Percentiles rank a stretch among this genome's conserved stretches.
Conservation (phyloP, 1,140 invertebrate species). For the Drosophila murphyi region DNA sequence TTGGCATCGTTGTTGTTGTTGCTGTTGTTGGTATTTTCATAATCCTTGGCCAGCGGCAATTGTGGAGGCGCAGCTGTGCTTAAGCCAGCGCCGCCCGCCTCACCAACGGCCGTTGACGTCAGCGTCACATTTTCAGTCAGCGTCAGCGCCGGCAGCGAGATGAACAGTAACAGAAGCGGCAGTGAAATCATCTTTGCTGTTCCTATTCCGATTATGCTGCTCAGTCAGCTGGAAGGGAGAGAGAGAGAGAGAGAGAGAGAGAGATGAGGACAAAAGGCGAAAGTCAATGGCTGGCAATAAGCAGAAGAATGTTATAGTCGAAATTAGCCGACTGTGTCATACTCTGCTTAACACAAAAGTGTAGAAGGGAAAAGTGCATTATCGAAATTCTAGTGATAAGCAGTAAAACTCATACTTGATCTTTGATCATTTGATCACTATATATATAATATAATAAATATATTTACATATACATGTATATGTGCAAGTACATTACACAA, state of each 20-base stretch:
- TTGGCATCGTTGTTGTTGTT: slow-evolving; percentile 5
- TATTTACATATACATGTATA: too few species aligned
- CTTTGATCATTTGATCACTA: too few species aligned
- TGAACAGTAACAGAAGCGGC: slow-evolving; percentile 56
- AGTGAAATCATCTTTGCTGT: slow-evolving; percentile 35
- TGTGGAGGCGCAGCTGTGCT: slow-evolving; percentile 29
- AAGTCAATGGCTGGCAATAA: slow-evolving; percentile 24
- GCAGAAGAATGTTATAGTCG: not conserved
- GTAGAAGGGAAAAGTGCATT: too few species aligned
- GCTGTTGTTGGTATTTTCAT: slow-evolving; percentile 22
- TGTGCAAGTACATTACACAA: too few species aligned
- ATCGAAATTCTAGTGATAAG: too few species aligned
- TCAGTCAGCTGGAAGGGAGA: slow-evolving; percentile 45
- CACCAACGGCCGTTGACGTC: slow-evolving; percentile 17
- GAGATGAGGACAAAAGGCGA: slow-evolving; percentile 16
- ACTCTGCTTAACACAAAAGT: not conserved
- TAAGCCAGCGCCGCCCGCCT: slow-evolving; percentile 17
- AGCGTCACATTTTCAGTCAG: slow-evolving; percentile 38
- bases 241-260: not conserved
- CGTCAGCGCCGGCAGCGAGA: slow-evolving; percentile 42
- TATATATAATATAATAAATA: too few species aligned
- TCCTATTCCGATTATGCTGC: slow-evolving; percentile 25
- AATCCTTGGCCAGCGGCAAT: not conserved
- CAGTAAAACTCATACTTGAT: too few species aligned
- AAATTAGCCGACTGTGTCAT: not conserved